These are phyloP conservation scores for Turnix velox DNA, from an alignment of 2,113 vertebrate species.

Conservation along the genomic window DNA sequence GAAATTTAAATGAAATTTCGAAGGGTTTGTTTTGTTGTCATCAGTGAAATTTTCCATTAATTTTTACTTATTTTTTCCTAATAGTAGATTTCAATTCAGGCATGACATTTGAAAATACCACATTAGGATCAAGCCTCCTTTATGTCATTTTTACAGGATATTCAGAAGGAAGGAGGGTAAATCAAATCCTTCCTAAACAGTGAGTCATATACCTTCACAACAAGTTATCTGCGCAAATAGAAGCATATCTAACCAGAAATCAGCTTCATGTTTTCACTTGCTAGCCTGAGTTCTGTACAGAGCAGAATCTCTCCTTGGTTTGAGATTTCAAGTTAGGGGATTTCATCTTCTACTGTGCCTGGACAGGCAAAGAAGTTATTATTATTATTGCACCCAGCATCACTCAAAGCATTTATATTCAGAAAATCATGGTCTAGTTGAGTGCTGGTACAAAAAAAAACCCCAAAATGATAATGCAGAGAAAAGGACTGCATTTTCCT, in stretches of 20 bases:
- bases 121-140: background rate
- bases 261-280: conserved; percentile 47
- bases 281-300: background rate
- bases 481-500: background rate
- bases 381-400: background rate
- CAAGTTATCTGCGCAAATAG: conserved; percentile 15
- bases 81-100: background rate
- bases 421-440: background rate
- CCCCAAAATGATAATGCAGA: background rate
- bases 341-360: background rate
- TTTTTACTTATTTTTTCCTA: background rate
- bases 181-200: conserved; percentile 8
- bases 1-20: background rate
- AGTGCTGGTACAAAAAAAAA: background rate
- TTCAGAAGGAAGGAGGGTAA: background rate
- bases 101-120: background rate
- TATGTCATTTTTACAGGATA: background rate
- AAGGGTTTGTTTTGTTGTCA: background rate
- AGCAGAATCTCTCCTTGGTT: background rate
- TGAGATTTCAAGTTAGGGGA: conserved; percentile 3
- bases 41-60: background rate
- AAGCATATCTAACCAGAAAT: conserved; percentile 33
- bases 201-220: conserved; percentile 17
- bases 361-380: background rate
- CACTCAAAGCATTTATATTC: background rate